Percentiles rank a stretch among this genome's conserved stretches.
phyloP scores from a whole-genome alignment of 2,113 vertebrate genomes.

The Pomatostomus ruficeps region DNA sequence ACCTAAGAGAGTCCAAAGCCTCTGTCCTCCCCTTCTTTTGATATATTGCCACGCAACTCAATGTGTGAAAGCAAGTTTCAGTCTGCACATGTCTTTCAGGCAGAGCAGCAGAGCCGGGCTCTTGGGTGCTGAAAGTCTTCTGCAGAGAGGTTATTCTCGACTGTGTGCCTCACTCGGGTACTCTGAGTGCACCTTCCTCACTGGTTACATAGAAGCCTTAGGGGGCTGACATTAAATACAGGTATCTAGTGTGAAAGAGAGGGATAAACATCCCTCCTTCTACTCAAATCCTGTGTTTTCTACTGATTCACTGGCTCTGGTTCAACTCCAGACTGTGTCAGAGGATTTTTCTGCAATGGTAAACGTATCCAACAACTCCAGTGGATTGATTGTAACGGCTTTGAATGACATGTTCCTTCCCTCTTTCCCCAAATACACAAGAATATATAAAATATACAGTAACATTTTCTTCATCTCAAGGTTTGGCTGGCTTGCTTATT shows the following conservation, averaged over 20 bases:
- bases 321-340: neutral
- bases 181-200: neutral
- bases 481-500: slow-evolving; percentile 21
- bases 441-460: neutral
- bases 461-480: slow-evolving; percentile 1
- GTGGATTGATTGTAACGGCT: neutral
- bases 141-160: neutral
- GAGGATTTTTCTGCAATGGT: neutral
- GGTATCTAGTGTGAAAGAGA: neutral
- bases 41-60: neutral
- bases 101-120: neutral
- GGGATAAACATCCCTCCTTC: neutral
- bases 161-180: rapidly evolving
- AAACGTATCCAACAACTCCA: neutral
- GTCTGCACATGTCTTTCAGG: neutral
- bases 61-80: neutral
- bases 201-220: neutral
- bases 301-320: neutral
- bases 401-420: neutral
- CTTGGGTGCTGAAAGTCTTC: neutral
- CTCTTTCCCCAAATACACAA: neutral
- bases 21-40: neutral
- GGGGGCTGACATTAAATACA: neutral
- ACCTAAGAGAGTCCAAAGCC: neutral
- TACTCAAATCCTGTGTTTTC: neutral